These are phyloP conservation scores for Drosophila eugracilis DNA, from an alignment of 1,140 invertebrate genomes.

Conservation along the genomic window DNA sequence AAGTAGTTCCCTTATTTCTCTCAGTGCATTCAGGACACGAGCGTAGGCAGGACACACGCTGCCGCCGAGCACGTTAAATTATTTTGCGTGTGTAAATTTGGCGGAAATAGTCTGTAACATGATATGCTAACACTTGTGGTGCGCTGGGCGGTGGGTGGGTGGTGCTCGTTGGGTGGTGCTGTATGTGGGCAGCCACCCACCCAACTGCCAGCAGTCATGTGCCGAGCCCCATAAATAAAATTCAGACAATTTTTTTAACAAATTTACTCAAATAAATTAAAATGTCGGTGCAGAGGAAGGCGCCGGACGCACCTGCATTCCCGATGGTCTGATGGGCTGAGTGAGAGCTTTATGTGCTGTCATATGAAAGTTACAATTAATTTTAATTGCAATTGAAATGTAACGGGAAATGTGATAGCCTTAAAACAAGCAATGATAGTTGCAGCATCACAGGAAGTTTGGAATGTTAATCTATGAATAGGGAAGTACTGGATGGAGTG, in stretches of 20 bases:
- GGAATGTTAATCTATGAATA: constrained; percentile 9
- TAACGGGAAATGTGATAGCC: constrained; percentile 50
- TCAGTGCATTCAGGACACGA: neutral
- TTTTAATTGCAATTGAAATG: constrained; percentile 82
- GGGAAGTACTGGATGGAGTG: neutral
- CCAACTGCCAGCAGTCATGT: constrained; percentile 7
- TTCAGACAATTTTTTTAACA: constrained; percentile 70
- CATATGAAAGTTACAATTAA: constrained; percentile 64
- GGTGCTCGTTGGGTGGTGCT: neutral
- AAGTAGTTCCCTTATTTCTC: neutral
- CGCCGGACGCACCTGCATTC: constrained; percentile 22
- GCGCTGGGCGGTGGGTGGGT: constrained; percentile 6
- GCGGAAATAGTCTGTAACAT: constrained; percentile 83
- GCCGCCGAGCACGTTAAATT: constrained; percentile 65
- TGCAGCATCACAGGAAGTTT: constrained; percentile 30
- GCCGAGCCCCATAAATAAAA: constrained; percentile 72
- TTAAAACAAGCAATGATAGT: constrained; percentile 2
- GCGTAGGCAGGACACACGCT: constrained; percentile 30
- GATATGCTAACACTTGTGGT: constrained; percentile 80
- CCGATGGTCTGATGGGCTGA: constrained; percentile 10
- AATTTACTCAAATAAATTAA: constrained; percentile 84
- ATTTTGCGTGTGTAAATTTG: constrained; percentile 83
- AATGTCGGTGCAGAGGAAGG: constrained; percentile 30
- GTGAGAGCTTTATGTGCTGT: constrained; percentile 27
- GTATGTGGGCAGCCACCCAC: too few relatives aligned